phyloP scores from a whole-genome alignment of 2,113 vertebrate genomes.

The Otocyon megalotis region DNA sequence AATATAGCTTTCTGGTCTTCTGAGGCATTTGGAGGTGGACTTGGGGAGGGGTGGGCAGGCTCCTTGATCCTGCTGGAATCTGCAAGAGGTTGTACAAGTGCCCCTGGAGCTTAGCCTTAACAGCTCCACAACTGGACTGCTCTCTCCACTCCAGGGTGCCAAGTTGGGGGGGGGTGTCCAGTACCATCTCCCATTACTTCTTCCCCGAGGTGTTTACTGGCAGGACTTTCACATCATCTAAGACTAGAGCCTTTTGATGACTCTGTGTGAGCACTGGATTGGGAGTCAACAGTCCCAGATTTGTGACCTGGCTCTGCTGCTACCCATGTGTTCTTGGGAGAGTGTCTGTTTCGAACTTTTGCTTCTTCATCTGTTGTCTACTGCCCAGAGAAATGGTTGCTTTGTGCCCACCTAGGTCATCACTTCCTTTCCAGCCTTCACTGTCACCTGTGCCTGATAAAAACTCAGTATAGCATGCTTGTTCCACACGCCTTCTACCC shows the following conservation, averaged over 20 bases:
- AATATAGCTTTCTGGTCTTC: slow-evolving; percentile 21
- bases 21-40: background rate
- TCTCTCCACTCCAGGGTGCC: background rate
- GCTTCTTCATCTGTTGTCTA: background rate
- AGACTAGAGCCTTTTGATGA: background rate
- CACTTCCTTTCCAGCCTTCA: slow-evolving; percentile 3
- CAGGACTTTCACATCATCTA: background rate
- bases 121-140: background rate
- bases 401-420: background rate
- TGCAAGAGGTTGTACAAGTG: background rate
- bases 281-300: background rate
- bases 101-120: background rate
- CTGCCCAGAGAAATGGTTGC: background rate
- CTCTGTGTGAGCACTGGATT: background rate
- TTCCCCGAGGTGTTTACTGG: background rate
- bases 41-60: too few species aligned
- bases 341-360: background rate
- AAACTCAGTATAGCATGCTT: background rate
- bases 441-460: background rate
- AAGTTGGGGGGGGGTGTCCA: background rate
- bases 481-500: background rate
- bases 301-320: background rate
- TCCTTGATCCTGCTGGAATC: background rate
- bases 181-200: background rate
- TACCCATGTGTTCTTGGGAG: background rate